Conservation (phyloP, 35 echinoderm and acorn worm genomes). For the Chiridota heheva region DNA sequence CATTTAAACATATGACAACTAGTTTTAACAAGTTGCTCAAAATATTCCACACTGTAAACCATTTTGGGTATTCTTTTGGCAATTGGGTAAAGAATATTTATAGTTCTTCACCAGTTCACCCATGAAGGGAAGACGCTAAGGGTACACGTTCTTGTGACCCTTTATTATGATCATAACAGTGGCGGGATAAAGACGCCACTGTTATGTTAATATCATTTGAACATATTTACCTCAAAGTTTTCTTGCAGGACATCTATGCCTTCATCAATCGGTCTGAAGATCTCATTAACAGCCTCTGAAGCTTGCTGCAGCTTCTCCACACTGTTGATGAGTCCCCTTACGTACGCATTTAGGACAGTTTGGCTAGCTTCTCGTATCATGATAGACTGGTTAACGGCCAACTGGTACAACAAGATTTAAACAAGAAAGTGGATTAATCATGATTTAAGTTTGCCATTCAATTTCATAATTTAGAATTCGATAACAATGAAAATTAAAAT, state of each 20-base stretch:
- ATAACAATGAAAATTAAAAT: background rate
- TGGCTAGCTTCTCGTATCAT: conserved; percentile 62
- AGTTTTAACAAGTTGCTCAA: too few species aligned
- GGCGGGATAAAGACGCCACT: background rate
- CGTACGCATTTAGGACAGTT: conserved; percentile 65
- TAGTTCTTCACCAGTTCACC: too few species aligned
- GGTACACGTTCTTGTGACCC: too few species aligned
- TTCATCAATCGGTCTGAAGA: conserved; percentile 72
- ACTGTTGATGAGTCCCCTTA: conserved; percentile 42
- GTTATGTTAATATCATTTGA: background rate
- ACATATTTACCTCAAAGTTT: conserved; percentile 38
- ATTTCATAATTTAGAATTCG: too few species aligned
- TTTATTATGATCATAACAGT: background rate
- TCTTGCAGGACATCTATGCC: conserved; percentile 36
- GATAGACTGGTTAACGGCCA: conserved; percentile 62
- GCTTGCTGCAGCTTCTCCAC: conserved; percentile 51
- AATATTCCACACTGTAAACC: too few species aligned
- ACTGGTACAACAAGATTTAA: conserved; percentile 28
- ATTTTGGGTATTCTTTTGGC: too few species aligned
- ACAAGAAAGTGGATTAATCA: too few species aligned
- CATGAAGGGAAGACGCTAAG: too few species aligned
- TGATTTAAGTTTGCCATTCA: too few species aligned
- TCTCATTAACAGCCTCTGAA: conserved; percentile 28
- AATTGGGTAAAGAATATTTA: too few species aligned
- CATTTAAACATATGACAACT: too few species aligned